phyloP scores from a whole-genome alignment of 2,113 vertebrate genomes.

The Rhombomys opimus region DNA sequence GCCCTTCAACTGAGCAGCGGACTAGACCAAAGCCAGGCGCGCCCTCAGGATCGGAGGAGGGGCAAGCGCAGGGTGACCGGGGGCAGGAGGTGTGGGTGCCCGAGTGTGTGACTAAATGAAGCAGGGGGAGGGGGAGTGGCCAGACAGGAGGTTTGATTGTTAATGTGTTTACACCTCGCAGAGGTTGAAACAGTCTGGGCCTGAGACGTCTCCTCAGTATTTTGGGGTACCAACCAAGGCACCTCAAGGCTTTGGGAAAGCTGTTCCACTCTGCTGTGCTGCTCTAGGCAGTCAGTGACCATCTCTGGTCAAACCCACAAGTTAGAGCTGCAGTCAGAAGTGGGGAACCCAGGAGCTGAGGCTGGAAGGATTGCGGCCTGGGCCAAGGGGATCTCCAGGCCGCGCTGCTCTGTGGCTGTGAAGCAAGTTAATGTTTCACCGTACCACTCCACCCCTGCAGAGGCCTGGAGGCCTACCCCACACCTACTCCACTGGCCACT shows the following conservation, averaged over 20 bases:
- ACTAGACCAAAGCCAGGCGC: too few relatives aligned
- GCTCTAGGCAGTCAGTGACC: neutral
- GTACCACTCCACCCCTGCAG: accelerated
- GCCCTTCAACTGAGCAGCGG: neutral
- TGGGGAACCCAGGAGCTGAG: neutral
- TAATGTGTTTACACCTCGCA: neutral
- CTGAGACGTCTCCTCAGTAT: neutral
- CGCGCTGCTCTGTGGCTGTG: neutral
- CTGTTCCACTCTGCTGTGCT: accelerated
- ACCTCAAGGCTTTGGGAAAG: too few relatives aligned
- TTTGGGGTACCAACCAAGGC: too few relatives aligned
- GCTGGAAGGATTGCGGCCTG: neutral
- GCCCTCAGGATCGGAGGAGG: neutral
- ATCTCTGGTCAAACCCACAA: neutral
- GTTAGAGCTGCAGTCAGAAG: neutral
- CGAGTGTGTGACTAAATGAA: neutral
- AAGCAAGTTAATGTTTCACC: conserved; percentile 35
- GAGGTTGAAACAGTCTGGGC: neutral
- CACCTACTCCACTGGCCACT: neutral
- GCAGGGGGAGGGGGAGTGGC: neutral
- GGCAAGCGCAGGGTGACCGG: neutral
- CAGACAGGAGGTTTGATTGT: neutral
- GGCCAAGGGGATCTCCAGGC: neutral
- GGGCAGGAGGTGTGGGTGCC: neutral
- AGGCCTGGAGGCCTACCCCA: neutral